Evolutionary conservation across 35 echinoderm and acorn worm genomes (phyloP), one percentile per base, ranked within the genome.

Genomic region (Lytechinus pictus): DNA sequence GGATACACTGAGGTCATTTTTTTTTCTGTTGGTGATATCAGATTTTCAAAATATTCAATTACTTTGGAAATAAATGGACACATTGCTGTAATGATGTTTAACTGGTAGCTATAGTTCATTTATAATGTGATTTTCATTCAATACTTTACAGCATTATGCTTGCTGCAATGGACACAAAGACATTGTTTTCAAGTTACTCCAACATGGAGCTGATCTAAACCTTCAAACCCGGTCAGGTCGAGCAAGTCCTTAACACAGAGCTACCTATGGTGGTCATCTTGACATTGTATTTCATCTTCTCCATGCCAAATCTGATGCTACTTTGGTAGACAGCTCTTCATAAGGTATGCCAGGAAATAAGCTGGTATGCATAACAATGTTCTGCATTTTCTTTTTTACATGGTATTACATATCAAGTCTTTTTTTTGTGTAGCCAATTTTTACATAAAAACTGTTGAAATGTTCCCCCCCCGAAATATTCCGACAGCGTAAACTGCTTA

Each of bases 141-240:
- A 54, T 86, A 66, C 19, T 96, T 52, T 44, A 21, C 87, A 99
- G 98, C 98, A 99, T 95, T 99, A 99, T 90, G 89, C 97, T 19
- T 96, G 97, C 54, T 87, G 98, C 56, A 98, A 97, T 96, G 97
- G 97, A 12, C 95, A 98, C 54, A 33, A 13, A 86, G 94, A 89
- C 9, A 94, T 94, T 27, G 86, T 66, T 52, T 79, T n/a, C 9
- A 86, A 96, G 10, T 92, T 99, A 9, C 94, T 99, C 14, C 94
- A 97, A 21, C 90, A 95, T 57, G 96, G 97, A 86, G 98, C 98
- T 27, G 86, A 98, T 92, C 89, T 95, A n/a, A 99, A 99, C 95
- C 33, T 95, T 61, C 54, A 94, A 53, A 99, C 97, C 27, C 95
- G 97, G 44, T 98, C 98, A 94, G 98, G 98, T 79, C 96, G 95